Evolutionary conservation across 2,797 vertebrate genomes (phyloP).

Genomic region (Sitta carolinensis): DNA sequence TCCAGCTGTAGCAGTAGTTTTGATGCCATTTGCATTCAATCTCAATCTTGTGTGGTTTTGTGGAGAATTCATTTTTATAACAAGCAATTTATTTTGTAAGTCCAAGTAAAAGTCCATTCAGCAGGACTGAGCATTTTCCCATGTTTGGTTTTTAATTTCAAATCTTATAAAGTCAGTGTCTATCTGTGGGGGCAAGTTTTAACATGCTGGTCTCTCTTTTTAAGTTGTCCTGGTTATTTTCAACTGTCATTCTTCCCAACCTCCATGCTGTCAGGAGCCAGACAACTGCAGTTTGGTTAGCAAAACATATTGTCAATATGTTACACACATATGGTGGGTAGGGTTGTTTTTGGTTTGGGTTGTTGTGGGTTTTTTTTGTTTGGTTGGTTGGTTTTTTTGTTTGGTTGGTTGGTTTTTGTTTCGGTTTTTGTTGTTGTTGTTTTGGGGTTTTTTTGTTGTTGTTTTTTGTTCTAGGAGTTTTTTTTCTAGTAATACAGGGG

Average conservation of each 20-base stretch:
- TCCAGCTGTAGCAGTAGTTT: background rate
- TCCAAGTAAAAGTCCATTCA: background rate
- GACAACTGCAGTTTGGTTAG: conserved; percentile 58
- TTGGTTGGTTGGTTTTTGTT: too few species aligned
- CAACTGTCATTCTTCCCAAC: conserved; percentile 54
- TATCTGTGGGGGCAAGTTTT: background rate
- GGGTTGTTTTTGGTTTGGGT: fast-evolving
- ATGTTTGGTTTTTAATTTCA: background rate
- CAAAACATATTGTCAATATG: conserved; percentile 27
- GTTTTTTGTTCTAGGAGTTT: conserved; percentile 1
- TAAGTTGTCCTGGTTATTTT: background rate
- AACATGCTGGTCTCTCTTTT: background rate
- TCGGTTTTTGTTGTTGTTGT: fast-evolving
- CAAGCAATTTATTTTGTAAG: background rate
- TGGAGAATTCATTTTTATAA: background rate
- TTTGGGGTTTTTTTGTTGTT: too few species aligned
- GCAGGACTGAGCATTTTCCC: background rate
- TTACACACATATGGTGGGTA: background rate
- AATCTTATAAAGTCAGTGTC: background rate
- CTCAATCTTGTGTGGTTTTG: background rate
- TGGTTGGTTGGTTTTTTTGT: too few species aligned
- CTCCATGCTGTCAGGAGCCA: conserved; percentile 55
- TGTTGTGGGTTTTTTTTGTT: too few species aligned
- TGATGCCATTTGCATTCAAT: background rate
- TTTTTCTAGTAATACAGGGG: background rate